Percentiles rank a stretch among this genome's conserved stretches.
These are phyloP conservation scores for Dilophus febrilis DNA, from an alignment of 2,888 invertebrate genomes.

Conservation along the genomic window DNA sequence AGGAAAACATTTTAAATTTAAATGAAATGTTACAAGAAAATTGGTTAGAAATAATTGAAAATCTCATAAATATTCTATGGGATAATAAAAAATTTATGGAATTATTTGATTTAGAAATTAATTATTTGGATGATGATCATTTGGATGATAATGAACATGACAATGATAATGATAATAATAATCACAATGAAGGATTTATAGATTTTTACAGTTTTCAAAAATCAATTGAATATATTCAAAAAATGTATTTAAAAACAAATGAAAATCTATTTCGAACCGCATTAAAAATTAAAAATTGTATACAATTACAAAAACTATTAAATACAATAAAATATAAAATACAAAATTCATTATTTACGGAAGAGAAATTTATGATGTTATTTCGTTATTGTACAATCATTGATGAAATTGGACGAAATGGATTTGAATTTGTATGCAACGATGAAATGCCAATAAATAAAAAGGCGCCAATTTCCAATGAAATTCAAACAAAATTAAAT, in stretches of 20 bases:
- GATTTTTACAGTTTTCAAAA: slow-evolving; percentile 5
- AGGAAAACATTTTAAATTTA: not conserved
- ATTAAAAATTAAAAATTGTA: too few relatives aligned
- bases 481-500: slow-evolving; percentile 25
- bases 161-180: too few relatives aligned
- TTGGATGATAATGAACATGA: slow-evolving; percentile 1
- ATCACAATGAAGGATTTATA: too few relatives aligned
- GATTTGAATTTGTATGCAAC: too few relatives aligned
- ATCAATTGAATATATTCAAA: slow-evolving; percentile 5
- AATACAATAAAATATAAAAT: slow-evolving; percentile 34
- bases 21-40: not conserved
- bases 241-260: too few relatives aligned
- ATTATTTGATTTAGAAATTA: slow-evolving; percentile 5
- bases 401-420: not conserved
- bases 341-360: slow-evolving; percentile 29
- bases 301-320: slow-evolving; percentile 36
- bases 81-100: slow-evolving; percentile 6
- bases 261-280: too few relatives aligned
- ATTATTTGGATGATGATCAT: slow-evolving; percentile 1
- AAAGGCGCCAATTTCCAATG: too few relatives aligned
- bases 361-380: slow-evolving; percentile 36
- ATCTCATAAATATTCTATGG: slow-evolving; percentile 4
- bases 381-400: slow-evolving; percentile 32
- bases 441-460: too few relatives aligned
- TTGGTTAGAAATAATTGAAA: slow-evolving; percentile 4